Conservation (phyloP, 1,140 invertebrate genomes). For the Ptiloglossa arizonensis region DNA sequence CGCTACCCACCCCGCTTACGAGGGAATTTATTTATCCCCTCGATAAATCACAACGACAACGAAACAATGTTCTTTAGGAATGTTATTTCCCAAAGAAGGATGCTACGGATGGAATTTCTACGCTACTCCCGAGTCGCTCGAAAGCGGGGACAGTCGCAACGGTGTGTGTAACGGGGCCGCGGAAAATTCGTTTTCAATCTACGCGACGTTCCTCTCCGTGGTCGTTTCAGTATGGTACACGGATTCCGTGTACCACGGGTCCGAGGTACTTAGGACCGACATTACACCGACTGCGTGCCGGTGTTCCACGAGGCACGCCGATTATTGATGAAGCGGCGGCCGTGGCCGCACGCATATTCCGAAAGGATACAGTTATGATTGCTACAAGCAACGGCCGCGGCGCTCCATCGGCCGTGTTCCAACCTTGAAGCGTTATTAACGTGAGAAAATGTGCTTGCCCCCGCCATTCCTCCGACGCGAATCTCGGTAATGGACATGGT, state of each 20-base stretch:
- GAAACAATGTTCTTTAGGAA: too few species aligned
- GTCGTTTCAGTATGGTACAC: background rate
- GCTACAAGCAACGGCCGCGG: conserved; percentile 57
- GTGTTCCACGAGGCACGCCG: conserved; percentile 50
- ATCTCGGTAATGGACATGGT: conserved; percentile 46
- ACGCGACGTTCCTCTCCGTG: conserved; percentile 1
- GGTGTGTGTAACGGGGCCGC: too few species aligned
- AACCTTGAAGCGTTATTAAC: conserved; percentile 65
- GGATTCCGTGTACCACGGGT: conserved; percentile 35
- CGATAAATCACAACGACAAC: too few species aligned
- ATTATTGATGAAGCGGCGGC: conserved; percentile 64
- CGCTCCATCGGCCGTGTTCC: conserved; percentile 34
- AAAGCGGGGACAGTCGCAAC: too few species aligned
- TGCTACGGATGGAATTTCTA: too few species aligned
- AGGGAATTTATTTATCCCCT: too few species aligned
- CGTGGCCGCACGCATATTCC: conserved; percentile 47
- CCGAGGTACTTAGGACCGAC: conserved; percentile 46
- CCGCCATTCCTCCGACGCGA: background rate
- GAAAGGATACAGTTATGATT: conserved; percentile 74
- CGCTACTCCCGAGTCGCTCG: too few species aligned
- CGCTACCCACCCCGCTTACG: too few species aligned
- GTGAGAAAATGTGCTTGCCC: conserved; percentile 69
- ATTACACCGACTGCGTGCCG: conserved; percentile 54
- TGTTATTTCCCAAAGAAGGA: too few species aligned
- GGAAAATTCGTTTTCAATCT: conserved; percentile 61